These are phyloP conservation scores for Papilio polytes DNA, from an alignment of 1,140 invertebrate species.

Conservation along the genomic window DNA sequence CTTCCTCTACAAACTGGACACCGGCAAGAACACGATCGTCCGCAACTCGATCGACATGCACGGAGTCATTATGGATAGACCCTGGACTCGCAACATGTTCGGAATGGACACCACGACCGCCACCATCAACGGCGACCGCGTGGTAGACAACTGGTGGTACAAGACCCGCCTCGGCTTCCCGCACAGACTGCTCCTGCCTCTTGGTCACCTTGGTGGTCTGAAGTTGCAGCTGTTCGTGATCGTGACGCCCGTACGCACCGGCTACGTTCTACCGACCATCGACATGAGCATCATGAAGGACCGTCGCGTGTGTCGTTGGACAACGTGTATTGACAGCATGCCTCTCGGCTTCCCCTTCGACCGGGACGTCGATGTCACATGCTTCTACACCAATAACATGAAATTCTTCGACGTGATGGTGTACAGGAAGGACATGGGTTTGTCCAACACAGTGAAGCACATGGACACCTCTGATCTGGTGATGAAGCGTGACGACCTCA, in stretches of 20 bases:
- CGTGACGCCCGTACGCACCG: slow-evolving; percentile 85
- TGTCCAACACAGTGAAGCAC: slow-evolving; percentile 65
- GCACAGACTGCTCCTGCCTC: slow-evolving; percentile 87
- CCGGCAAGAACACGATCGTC: slow-evolving; percentile 87
- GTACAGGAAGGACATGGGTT: slow-evolving; percentile 82
- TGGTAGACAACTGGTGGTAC: slow-evolving; percentile 81
- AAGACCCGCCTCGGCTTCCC: slow-evolving; percentile 86
- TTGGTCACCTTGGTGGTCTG: slow-evolving; percentile 86
- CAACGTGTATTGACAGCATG: slow-evolving; percentile 82
- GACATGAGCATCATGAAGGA: slow-evolving; percentile 74
- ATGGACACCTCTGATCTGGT: slow-evolving; percentile 69
- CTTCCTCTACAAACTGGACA: slow-evolving; percentile 86
- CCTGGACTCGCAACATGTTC: slow-evolving; percentile 62
- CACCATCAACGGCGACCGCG: slow-evolving; percentile 57
- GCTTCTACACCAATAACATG: slow-evolving; percentile 87
- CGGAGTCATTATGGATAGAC: slow-evolving; percentile 67
- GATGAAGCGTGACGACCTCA: slow-evolving; percentile 73
- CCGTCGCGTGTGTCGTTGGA: slow-evolving; percentile 82
- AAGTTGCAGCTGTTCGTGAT: slow-evolving; percentile 87
- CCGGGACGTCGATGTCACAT: slow-evolving; percentile 84
- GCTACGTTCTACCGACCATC: slow-evolving; percentile 85
- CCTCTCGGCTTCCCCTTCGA: slow-evolving; percentile 89
- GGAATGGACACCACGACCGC: slow-evolving; percentile 61
- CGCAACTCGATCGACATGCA: slow-evolving; percentile 75
- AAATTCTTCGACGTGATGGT: slow-evolving; percentile 87